Conservation (phyloP, 2,888 invertebrate species). For the Ypsolopha sequella region DNA sequence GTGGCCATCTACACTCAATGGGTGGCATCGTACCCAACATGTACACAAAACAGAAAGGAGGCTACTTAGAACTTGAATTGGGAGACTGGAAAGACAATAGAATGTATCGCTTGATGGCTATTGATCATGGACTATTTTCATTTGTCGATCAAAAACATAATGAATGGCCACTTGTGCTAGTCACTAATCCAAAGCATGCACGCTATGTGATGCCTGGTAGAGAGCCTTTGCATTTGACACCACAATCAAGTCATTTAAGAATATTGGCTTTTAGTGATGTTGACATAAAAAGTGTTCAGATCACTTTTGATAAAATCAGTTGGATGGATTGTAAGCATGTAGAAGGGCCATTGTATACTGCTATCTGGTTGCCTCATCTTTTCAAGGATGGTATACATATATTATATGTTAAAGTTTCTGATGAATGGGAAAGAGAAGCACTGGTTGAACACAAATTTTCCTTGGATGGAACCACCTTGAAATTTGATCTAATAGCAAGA, state of each 20-base stretch:
- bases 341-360: slow-evolving; percentile 79
- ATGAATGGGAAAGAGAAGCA: slow-evolving; percentile 69
- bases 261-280: slow-evolving; percentile 82
- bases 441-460: slow-evolving; percentile 79
- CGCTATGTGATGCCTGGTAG: slow-evolving; percentile 78
- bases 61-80: slow-evolving; percentile 88
- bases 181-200: slow-evolving; percentile 94
- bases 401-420: slow-evolving; percentile 72
- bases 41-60: slow-evolving; percentile 88
- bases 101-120: slow-evolving; percentile 85
- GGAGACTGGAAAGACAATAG: slow-evolving; percentile 95
- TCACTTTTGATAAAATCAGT: slow-evolving; percentile 74
- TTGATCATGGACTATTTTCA: slow-evolving; percentile 91
- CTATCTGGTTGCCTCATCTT: slow-evolving; percentile 77
- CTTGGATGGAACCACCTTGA: slow-evolving; percentile 77
- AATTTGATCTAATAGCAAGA: slow-evolving; percentile 77
- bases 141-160: slow-evolving; percentile 83
- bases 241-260: slow-evolving; percentile 83
- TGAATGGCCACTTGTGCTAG: slow-evolving; percentile 84
- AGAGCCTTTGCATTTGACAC: slow-evolving; percentile 77
- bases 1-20: slow-evolving; percentile 91
- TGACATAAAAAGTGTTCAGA: slow-evolving; percentile 73
- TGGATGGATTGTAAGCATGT: slow-evolving; percentile 75
- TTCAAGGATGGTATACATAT: slow-evolving; percentile 77
- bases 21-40: slow-evolving; percentile 84